Evolutionary conservation across 2,888 invertebrate species (phyloP).

Genomic region (Erebia ligea): DNA sequence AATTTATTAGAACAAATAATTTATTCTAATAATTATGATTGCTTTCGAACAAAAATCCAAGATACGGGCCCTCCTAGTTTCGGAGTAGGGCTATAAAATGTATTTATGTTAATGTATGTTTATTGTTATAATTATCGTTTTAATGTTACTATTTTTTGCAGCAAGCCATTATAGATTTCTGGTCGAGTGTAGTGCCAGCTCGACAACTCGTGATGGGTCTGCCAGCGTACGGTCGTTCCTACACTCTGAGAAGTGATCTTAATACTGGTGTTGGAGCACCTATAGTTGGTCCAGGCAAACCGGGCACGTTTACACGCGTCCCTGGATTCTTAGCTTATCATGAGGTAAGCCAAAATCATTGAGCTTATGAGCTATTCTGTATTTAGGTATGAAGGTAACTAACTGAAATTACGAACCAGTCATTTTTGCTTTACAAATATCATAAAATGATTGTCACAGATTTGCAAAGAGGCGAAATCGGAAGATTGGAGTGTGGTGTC

Average conservation of each 20-base stretch:
- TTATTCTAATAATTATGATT: too few species aligned
- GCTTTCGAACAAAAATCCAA: too few species aligned
- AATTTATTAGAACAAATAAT: too few species aligned
- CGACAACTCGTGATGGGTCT: slow-evolving; percentile 88
- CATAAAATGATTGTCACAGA: slow-evolving; percentile 59
- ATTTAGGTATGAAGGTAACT: neutral
- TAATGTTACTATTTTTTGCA: slow-evolving; percentile 30
- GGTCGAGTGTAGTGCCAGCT: slow-evolving; percentile 87
- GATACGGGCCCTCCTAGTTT: too few species aligned
- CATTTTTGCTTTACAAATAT: neutral
- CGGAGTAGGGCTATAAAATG: too few species aligned
- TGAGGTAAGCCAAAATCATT: slow-evolving; percentile 76
- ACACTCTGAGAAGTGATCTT: slow-evolving; percentile 83
- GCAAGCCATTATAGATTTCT: slow-evolving; percentile 84
- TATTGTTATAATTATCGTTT: too few species aligned
- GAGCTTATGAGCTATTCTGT: neutral
- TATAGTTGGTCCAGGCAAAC: slow-evolving; percentile 86
- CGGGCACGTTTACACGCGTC: slow-evolving; percentile 87
- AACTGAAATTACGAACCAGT: neutral
- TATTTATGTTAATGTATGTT: too few species aligned
- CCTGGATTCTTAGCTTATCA: slow-evolving; percentile 91
- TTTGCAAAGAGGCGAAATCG: slow-evolving; percentile 84
- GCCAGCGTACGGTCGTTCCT: slow-evolving; percentile 90
- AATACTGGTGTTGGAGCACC: slow-evolving; percentile 82
- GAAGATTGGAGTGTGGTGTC: slow-evolving; percentile 81